Percentiles rank a stretch among this genome's conserved stretches.
Evolutionary conservation across 2,113 vertebrate species (phyloP).

Genomic region (Oreocharis arfaki): DNA sequence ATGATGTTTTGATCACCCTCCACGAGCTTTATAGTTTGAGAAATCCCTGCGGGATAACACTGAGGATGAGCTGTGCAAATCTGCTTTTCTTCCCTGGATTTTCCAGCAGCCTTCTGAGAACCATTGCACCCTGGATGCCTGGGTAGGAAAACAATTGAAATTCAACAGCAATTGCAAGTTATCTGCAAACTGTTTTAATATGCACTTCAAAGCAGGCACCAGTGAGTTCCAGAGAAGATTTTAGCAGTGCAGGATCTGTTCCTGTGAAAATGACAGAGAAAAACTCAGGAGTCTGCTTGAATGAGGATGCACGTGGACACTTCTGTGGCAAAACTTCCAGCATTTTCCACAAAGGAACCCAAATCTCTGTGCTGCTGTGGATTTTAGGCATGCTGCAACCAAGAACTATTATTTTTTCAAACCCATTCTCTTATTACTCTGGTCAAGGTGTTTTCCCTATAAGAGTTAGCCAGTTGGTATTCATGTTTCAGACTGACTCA

Average conservation of each 20-base stretch:
- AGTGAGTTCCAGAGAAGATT: background rate
- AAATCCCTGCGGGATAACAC: background rate
- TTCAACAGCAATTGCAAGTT: background rate
- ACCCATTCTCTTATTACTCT: background rate
- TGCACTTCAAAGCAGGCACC: background rate
- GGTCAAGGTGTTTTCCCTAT: background rate
- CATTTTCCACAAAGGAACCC: background rate
- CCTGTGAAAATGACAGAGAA: background rate
- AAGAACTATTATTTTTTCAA: background rate
- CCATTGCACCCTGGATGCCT: background rate
- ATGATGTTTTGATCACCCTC: background rate
- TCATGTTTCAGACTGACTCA: background rate
- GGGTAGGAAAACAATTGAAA: background rate
- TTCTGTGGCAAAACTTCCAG: background rate
- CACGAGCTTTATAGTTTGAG: background rate
- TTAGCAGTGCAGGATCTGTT: background rate
- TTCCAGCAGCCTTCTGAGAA: background rate
- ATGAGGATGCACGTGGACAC: rapidly evolving
- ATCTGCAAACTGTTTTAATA: background rate
- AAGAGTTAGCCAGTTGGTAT: background rate
- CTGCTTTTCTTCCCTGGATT: background rate
- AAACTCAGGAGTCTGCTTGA: background rate
- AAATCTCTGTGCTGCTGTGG: background rate
- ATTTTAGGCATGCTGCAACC: background rate
- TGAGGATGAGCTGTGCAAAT: background rate